Evolutionary conservation across 2,888 invertebrate species (phyloP).

Genomic region (Limenitis camilla): DNA sequence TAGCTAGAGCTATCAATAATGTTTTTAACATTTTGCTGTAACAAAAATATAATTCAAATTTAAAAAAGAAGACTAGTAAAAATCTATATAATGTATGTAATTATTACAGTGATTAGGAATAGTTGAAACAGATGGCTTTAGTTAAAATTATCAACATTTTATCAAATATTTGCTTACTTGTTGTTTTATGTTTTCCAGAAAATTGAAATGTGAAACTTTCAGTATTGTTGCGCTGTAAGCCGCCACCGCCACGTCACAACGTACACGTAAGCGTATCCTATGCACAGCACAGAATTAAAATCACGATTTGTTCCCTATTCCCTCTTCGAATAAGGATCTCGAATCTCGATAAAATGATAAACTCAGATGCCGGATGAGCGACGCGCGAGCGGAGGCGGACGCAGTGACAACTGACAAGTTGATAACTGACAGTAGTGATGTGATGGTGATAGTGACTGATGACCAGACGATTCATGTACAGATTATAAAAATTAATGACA

Average conservation of each 20-base stretch:
- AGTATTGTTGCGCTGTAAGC: too few relatives aligned
- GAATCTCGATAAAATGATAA: not conserved
- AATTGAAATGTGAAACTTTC: too few relatives aligned
- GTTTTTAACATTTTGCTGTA: slow-evolving; percentile 50
- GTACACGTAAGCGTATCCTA: slow-evolving; percentile 45
- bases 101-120: too few relatives aligned
- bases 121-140: too few relatives aligned
- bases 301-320: slow-evolving; percentile 26
- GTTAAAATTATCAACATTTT: not conserved
- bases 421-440: not conserved
- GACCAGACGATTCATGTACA: too few relatives aligned
- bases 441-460: too few relatives aligned
- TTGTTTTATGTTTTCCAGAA: not conserved
- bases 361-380: slow-evolving; percentile 22
- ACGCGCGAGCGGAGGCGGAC: slow-evolving; percentile 25
- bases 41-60: not conserved
- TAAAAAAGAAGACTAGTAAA: too few relatives aligned
- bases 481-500: too few relatives aligned
- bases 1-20: slow-evolving; percentile 50
- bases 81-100: too few relatives aligned
- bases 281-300: slow-evolving; percentile 49
- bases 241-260: slow-evolving; percentile 53
- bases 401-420: not conserved
- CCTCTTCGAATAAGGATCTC: slow-evolving; percentile 20
- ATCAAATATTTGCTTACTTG: slow-evolving; percentile 17